Evolutionary conservation across 2,888 invertebrate species (phyloP), one percentile per base, ranked within the genome.

Genomic region (Lepidochrysops patricia): DNA sequence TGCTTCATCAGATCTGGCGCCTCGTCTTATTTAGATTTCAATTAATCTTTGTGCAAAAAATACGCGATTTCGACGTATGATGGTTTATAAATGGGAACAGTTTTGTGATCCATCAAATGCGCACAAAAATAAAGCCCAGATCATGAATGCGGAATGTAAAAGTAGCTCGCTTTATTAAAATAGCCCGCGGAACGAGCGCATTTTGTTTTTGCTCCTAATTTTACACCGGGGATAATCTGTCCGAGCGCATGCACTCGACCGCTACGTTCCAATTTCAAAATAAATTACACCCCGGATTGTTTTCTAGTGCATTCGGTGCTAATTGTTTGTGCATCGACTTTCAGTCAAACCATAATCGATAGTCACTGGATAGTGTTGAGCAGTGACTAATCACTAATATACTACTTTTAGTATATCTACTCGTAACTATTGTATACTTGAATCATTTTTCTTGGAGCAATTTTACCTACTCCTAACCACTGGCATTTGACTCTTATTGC

Each of bases 181-280:
- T 12, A 9, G 58, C 50, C 50, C 43, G 57, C 57, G 27, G 57
- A 62, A 60, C 56, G 57, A 60, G 58, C 50, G 34, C 27, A 60
- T 56, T 63, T 64, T 59, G 61, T 62, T 63, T 59, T 62, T 49
- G 58, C 57, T 58, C 63, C 67, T 69, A 69, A 70, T 71, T 72
- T 70, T 63, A 69, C 66, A 61, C 63, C 35, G 60, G 59, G 67
- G 67, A 69, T 71, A 66, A 70, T 71, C 68, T 67, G 57, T 43
- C 57, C 60, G 62, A 62, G 37, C 61, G 65, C 59, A 63, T 61
- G 65, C 65, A 61, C 60, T 57, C 63, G 64, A 62, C 61, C 63
- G 29, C 54, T 63, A 59, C 63, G 61, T 63, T 64, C 60, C 67
- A 68, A 68, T 68, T 68, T 64, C 61, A 64, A 68, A 66, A 67